These are phyloP conservation scores for Meandrina meandrites DNA, from an alignment of 92 coral and sea anemone genomes.

Conservation along the genomic window DNA sequence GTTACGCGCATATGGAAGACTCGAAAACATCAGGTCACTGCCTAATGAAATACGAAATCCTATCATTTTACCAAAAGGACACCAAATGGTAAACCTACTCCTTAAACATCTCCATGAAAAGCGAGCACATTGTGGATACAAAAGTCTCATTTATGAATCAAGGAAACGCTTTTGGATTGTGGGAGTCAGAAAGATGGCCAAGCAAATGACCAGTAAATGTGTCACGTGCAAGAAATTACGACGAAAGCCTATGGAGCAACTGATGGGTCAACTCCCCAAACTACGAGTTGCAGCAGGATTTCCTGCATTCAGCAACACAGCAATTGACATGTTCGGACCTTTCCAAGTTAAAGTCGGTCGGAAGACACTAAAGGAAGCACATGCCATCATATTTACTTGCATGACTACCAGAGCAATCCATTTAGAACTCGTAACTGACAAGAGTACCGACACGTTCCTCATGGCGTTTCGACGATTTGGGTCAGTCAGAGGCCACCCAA, in stretches of 20 bases:
- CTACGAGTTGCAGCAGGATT: slow-evolving; percentile 51
- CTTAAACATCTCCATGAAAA: slow-evolving; percentile 53
- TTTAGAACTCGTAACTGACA: slow-evolving; percentile 62
- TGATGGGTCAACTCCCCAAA: slow-evolving; percentile 68
- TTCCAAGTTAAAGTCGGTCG: slow-evolving; percentile 57
- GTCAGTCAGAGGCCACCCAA: slow-evolving; percentile 50
- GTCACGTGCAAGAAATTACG: slow-evolving; percentile 62
- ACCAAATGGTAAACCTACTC: too few species aligned
- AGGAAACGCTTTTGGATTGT: slow-evolving; percentile 63
- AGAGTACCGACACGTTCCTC: slow-evolving; percentile 49
- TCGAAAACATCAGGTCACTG: slow-evolving; percentile 70
- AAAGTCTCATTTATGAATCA: slow-evolving; percentile 61
- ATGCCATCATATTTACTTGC: slow-evolving; percentile 54
- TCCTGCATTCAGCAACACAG: slow-evolving; percentile 68
- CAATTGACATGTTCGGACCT: slow-evolving; percentile 76
- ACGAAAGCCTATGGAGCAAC: slow-evolving; percentile 54
- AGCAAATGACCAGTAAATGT: slow-evolving; percentile 46
- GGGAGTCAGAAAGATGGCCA: slow-evolving; percentile 54
- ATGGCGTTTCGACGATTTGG: slow-evolving; percentile 70
- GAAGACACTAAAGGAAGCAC: slow-evolving; percentile 70
- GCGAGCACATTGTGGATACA: slow-evolving; percentile 55
- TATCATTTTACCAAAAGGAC: too few species aligned
- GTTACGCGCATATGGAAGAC: slow-evolving; percentile 70
- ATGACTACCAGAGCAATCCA: too few species aligned
- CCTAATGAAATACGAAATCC: too few species aligned